Percentiles rank a stretch among this genome's conserved stretches.
Evolutionary conservation across 2,113 vertebrate genomes (phyloP).

Genomic region (Poeciliopsis occidentalis): DNA sequence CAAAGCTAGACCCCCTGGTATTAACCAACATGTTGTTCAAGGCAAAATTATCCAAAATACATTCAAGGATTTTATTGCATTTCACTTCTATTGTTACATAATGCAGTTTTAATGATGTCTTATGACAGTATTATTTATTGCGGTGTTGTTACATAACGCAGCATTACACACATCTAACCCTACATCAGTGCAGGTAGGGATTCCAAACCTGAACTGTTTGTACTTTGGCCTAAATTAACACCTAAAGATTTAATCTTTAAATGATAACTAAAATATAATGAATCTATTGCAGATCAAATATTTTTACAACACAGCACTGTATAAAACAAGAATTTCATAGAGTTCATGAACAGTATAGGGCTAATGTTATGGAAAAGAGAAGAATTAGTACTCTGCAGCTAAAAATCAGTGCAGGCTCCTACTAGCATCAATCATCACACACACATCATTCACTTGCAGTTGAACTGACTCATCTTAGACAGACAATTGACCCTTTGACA

Average conservation of each 20-base stretch:
- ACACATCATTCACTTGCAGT: constrained; percentile 10
- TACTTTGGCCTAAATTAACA: background rate
- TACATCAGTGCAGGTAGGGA: background rate
- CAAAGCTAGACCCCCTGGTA: too few relatives aligned
- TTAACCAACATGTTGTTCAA: too few relatives aligned
- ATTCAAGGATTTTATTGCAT: too few relatives aligned
- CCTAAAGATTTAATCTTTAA: background rate
- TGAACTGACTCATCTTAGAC: constrained; percentile 33
- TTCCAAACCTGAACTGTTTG: background rate
- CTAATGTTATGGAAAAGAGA: background rate
- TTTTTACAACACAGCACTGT: background rate
- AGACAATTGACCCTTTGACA: constrained; percentile 37
- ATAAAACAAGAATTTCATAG: background rate
- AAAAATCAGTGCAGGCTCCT: constrained; percentile 1
- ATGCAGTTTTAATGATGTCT: too few relatives aligned
- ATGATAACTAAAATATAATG: background rate
- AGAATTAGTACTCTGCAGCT: constrained; percentile 3
- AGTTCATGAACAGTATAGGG: background rate
- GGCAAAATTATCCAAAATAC: too few relatives aligned
- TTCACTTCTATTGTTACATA: too few relatives aligned
- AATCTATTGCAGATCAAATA: background rate
- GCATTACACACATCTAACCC: background rate
- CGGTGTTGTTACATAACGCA: too few relatives aligned
- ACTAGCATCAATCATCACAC: constrained; percentile 1
- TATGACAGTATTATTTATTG: too few relatives aligned